Percentiles rank a stretch among this genome's conserved stretches.
Conservation (phyloP, 2,888 invertebrate genomes). For the Branchellion lobata region DNA sequence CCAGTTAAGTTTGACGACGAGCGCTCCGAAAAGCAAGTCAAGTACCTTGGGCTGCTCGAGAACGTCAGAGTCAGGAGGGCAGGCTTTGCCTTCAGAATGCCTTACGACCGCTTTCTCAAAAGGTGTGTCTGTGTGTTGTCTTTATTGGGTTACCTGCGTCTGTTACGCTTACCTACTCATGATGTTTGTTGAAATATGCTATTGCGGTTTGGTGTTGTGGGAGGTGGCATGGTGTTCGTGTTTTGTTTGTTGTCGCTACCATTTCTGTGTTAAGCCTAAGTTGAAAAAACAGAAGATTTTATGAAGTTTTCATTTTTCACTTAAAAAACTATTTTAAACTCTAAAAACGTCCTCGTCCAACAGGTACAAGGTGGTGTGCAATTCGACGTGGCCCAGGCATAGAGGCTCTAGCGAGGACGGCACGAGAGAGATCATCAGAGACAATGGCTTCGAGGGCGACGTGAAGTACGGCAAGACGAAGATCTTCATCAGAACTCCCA, state of each 20-base stretch:
- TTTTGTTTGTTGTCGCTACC: no score
- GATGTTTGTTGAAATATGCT: no score
- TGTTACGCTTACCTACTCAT: neutral
- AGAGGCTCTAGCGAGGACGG: conserved; percentile 78
- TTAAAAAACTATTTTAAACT: neutral
- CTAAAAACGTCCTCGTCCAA: neutral
- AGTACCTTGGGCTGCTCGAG: conserved; percentile 86
- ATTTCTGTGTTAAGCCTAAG: no score
- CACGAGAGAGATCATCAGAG: conserved; percentile 71
- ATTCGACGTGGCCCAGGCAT: conserved; percentile 95
- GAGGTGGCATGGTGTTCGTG: no score
- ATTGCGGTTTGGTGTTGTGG: no score
- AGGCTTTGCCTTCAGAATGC: conserved; percentile 90
- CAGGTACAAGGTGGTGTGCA: conserved; percentile 93
- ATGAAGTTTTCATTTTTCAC: no score
- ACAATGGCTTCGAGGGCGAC: conserved; percentile 76
- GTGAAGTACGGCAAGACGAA: conserved; percentile 93
- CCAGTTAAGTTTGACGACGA: conserved; percentile 81
- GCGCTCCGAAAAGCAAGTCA: conserved; percentile 68
- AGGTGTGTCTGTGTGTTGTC: conserved; percentile 65
- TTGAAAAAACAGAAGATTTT: no score
- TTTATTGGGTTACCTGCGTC: neutral
- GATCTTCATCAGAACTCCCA: conserved; percentile 88
- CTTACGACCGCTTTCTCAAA: conserved; percentile 87
- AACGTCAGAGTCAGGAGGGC: conserved; percentile 92